Conservation (phyloP, 92 coral and sea anemone genomes). For the Blastomussa wellsi region DNA sequence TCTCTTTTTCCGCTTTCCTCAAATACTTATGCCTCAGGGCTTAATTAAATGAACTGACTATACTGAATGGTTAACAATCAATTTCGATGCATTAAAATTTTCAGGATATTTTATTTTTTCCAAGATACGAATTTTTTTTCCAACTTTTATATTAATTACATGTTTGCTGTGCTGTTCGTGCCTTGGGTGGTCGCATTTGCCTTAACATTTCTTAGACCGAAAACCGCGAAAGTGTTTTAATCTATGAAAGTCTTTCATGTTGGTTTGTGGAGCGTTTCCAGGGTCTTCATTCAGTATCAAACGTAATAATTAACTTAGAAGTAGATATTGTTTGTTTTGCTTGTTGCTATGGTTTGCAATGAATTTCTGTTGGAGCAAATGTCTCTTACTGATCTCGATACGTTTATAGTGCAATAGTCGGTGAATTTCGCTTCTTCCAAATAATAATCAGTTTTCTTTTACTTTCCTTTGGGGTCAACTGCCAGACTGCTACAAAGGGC, state of each 20-base stretch:
- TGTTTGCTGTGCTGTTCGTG: neutral
- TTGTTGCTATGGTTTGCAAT: neutral
- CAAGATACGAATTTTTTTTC: neutral
- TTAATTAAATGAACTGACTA: neutral
- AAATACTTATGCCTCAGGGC: neutral
- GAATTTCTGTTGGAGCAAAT: no score
- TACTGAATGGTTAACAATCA: no score
- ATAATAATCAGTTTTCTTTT: no score
- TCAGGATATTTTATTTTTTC: neutral
- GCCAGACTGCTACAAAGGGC: no score
- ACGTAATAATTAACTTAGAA: neutral
- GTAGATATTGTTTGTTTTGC: neutral
- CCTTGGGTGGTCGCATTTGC: neutral
- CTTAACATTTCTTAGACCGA: neutral
- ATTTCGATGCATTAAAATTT: neutral
- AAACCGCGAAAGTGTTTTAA: neutral
- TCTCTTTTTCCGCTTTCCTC: constrained; percentile 3
- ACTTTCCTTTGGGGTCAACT: no score
- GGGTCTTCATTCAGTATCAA: neutral
- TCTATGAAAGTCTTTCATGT: neutral
- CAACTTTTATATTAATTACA: neutral
- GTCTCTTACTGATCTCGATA: no score
- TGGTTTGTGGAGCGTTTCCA: neutral
- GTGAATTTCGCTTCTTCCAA: no score
- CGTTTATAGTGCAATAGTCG: no score